Base-by-base conservation (phyloP, 1,140 invertebrate genomes). In the Ridgeia piscesae region DNA sequence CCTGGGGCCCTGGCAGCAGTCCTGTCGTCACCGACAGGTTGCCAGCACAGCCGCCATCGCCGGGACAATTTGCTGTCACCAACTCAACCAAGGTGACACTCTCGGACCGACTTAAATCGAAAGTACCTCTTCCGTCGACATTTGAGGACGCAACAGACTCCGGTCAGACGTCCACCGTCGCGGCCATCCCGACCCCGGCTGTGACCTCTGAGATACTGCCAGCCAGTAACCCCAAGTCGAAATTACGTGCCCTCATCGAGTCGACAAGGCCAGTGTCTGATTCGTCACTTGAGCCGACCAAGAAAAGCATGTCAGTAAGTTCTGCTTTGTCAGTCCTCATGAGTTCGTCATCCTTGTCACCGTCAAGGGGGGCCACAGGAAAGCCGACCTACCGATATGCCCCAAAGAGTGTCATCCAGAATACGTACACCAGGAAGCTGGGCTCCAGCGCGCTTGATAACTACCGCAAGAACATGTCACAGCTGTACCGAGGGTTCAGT, bases 341-440 rank as follows among this genome's bases (percentile, higher is more conserved):
- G 91, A 35, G 48, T 35, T 48, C 35, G 9, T 48, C 35, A 8
- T 35, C 91, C 1, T 17, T 48, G 21, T 88, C 91, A 17, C 11
- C 91, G 21, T 88, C 91, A 17, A 89, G 48, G 21, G 34, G 11
- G 33, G 31, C 48, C 2, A 33, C 58, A 2, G 17, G 48, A 89
- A 92, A 77, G 89, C 33, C 91, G 11, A 91, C 92, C n/a, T 92
- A 92, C 33, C 48, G 95, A 92, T 96, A 96, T 94, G 96, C 96
- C 31, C 94, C 95, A 11, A 95, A 95, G 92, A 96, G 94, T 93
- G 94, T 95, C 42, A 96, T 96, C 89, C 94, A 95, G 77, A 95
- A 95, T 92, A 96, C 95, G 8, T 96, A 96, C 93, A 95, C 95
- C 94, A 94, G 58, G 94, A 92, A 92, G 48, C 91, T 93, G 34